Evolutionary conservation across 2,797 vertebrate species (phyloP).

Genomic region (Holocentrus rufus): DNA sequence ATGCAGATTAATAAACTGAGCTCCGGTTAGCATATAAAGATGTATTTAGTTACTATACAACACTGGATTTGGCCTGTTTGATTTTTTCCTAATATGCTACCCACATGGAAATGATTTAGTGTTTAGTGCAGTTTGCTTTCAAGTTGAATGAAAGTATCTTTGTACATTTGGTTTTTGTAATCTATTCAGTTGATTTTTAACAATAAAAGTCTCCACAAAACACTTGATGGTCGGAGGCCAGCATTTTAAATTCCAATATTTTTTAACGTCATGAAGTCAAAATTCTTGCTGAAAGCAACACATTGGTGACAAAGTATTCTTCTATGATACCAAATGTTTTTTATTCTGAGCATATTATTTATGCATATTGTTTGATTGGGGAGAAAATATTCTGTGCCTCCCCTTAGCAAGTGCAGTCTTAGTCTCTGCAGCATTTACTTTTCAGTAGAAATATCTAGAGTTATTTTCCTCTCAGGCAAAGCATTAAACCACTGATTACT

Average conservation of each 20-base stretch:
- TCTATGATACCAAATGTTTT: not conserved
- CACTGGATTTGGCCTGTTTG: not conserved
- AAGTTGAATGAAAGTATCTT: not conserved
- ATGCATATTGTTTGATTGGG: not conserved
- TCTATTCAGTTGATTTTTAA: too few species aligned
- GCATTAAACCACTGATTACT: not conserved
- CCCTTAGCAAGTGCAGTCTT: not conserved
- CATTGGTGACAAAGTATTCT: not conserved
- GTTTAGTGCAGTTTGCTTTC: not conserved
- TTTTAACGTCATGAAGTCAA: not conserved
- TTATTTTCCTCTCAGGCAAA: not conserved
- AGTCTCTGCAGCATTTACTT: conserved; percentile 5
- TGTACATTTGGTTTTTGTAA: not conserved
- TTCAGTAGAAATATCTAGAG: conserved; percentile 1
- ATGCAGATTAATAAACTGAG: not conserved
- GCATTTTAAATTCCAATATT: too few species aligned
- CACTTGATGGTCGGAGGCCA: not conserved
- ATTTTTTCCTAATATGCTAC: not conserved
- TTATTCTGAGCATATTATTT: not conserved
- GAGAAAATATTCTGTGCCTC: not conserved
- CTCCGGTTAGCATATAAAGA: too few species aligned
- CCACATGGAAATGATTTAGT: not conserved
- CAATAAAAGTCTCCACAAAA: not conserved
- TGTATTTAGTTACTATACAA: not conserved
- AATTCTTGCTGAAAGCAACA: not conserved